Evolutionary conservation across 2,797 vertebrate species (phyloP).

Genomic region (Ibycter americanus): DNA sequence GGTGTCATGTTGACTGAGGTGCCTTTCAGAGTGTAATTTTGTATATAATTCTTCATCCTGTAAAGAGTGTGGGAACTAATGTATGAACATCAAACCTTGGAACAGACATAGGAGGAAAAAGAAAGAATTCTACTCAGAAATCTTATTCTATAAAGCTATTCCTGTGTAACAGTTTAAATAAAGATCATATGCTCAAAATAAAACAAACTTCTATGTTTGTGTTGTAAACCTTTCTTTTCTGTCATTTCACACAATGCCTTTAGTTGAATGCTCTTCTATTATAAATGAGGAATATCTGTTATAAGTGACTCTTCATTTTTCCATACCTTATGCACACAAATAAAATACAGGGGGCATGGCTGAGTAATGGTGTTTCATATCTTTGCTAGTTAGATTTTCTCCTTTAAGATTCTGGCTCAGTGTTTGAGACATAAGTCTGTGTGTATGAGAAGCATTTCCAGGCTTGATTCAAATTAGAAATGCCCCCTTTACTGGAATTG

Average conservation of each 20-base stretch:
- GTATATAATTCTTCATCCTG: background rate
- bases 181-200: background rate
- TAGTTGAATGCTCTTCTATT: background rate
- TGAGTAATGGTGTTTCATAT: background rate
- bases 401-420: background rate
- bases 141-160: background rate
- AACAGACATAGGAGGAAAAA: background rate
- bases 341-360: background rate
- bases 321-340: background rate
- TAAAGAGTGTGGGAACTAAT: background rate
- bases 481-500: background rate
- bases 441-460: background rate
- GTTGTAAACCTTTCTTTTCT: background rate
- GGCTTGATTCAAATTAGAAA: background rate
- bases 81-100: background rate
- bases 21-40: slow-evolving; percentile 22
- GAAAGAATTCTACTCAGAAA: background rate
- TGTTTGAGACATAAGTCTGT: background rate
- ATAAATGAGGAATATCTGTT: background rate
- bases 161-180: slow-evolving; percentile 1
- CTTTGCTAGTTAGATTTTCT: background rate
- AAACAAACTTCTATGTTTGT: background rate
- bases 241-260: background rate
- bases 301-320: background rate
- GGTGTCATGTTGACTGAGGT: background rate